A percentile compares a stretch with the other conserved stretches of the same genome.
Conservation (phyloP, 1,140 invertebrate species). For the Melitaea cinxia region DNA sequence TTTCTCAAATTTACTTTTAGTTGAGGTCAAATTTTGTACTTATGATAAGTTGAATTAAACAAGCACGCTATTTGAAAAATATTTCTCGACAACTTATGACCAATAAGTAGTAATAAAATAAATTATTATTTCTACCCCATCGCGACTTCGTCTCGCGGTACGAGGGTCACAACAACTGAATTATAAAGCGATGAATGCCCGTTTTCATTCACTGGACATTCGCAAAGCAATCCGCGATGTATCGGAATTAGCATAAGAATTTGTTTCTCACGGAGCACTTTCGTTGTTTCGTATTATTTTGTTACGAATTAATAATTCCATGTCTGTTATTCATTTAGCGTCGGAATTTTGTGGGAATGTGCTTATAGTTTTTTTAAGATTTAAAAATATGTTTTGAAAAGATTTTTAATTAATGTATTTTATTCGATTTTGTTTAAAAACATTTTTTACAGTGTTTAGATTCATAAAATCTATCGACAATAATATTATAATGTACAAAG, state of each 20-base stretch:
- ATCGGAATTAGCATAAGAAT: constrained; percentile 68
- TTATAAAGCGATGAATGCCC: constrained; percentile 64
- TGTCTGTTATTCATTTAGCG: constrained; percentile 24
- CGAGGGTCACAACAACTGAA: constrained; percentile 53
- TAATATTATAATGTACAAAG: constrained; percentile 2
- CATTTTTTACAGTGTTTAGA: no score
- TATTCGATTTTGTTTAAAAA: no score
- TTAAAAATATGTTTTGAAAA: constrained; percentile 8
- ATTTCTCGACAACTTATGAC: neutral
- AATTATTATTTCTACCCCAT: constrained; percentile 1
- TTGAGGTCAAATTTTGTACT: no score
- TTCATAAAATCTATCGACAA: no score
- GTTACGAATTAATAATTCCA: constrained; percentile 51
- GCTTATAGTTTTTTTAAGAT: constrained; percentile 5
- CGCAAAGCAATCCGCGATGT: constrained; percentile 62
- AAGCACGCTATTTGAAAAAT: no score
- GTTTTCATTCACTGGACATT: constrained; percentile 61
- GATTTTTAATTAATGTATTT: neutral
- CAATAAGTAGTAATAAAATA: neutral
- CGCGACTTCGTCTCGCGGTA: constrained; percentile 10
- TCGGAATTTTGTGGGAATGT: constrained; percentile 16
- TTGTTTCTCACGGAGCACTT: constrained; percentile 55
- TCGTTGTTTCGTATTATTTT: constrained; percentile 48
- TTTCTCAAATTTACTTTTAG: no score
- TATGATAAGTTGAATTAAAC: no score